A percentile compares a stretch with the other conserved stretches of the same genome.
Evolutionary conservation across 2,888 invertebrate species (phyloP).

Genomic region (Odontocolon sp.): DNA sequence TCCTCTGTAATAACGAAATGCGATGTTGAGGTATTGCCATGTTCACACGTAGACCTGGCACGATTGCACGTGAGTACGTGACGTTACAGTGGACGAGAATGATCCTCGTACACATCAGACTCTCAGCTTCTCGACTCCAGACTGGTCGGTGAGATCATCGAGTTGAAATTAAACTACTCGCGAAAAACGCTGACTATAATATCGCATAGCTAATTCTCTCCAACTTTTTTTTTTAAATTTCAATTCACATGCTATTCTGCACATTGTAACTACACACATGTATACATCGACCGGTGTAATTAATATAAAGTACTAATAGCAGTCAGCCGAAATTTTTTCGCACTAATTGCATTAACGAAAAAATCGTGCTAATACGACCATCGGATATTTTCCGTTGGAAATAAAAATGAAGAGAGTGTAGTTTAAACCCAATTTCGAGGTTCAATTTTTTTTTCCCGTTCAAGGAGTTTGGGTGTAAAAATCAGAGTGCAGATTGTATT

Average conservation of each 20-base stretch:
- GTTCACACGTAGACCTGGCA: no score
- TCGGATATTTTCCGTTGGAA: not conserved
- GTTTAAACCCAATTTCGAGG: not conserved
- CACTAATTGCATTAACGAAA: conserved; percentile 13
- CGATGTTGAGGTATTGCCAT: conserved; percentile 8
- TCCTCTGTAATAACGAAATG: not conserved
- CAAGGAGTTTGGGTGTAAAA: not conserved
- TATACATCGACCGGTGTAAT: not conserved
- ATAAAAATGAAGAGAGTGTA: conserved; percentile 3
- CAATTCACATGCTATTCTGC: not conserved
- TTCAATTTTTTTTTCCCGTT: not conserved
- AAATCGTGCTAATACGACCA: conserved; percentile 40
- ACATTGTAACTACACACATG: not conserved
- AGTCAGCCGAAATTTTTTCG: conserved; percentile 10
- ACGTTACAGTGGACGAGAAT: conserved; percentile 29
- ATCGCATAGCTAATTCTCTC: conserved; percentile 34
- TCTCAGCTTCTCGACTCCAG: conserved; percentile 30
- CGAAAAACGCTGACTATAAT: conserved; percentile 42
- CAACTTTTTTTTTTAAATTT: conserved; percentile 18
- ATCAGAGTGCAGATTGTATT: conserved; percentile 2
- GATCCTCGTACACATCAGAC: conserved; percentile 35
- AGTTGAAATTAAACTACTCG: conserved; percentile 26
- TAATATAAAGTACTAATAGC: conserved; percentile 26
- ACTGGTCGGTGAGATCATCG: conserved; percentile 46
- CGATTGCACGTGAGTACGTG: conserved; percentile 49